A percentile compares a stretch with the other conserved stretches of the same genome.
phyloP scores from a whole-genome alignment of 1,140 invertebrate species.

The Pissodes strobi region DNA sequence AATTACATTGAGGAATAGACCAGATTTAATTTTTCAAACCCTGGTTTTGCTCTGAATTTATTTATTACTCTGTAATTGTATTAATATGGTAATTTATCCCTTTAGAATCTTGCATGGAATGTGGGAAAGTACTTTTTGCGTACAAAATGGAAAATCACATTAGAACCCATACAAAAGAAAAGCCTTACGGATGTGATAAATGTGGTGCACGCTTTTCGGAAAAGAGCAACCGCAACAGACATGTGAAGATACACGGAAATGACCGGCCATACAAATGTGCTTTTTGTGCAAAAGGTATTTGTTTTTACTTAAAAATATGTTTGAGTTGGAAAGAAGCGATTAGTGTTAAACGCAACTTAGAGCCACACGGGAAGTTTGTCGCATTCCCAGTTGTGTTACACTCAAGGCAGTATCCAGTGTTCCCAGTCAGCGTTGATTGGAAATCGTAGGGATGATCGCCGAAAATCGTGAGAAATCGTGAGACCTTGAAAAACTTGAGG shows the following conservation, averaged over 20 bases:
- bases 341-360: background rate
- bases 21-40: too few species aligned
- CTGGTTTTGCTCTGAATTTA: too few species aligned
- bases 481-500: too few species aligned
- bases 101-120: constrained; percentile 26
- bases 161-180: constrained; percentile 47
- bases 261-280: constrained; percentile 43
- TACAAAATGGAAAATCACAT: constrained; percentile 40
- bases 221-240: constrained; percentile 43
- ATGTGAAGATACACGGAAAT: constrained; percentile 64
- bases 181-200: constrained; percentile 41
- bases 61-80: too few species aligned
- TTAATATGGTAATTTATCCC: too few species aligned
- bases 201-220: constrained; percentile 41
- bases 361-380: background rate
- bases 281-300: constrained; percentile 24
- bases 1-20: too few species aligned
- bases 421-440: too few species aligned
- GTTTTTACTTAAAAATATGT: background rate
- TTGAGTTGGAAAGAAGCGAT: background rate
- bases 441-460: too few species aligned
- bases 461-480: too few species aligned
- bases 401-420: too few species aligned
- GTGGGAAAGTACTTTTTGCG: constrained; percentile 40
- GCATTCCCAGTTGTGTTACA: too few species aligned